A percentile compares a stretch with the other conserved stretches of the same genome.
These are phyloP conservation scores for Gallinago nigripennis DNA, from an alignment of 2,797 vertebrate species.

Conservation along the genomic window DNA sequence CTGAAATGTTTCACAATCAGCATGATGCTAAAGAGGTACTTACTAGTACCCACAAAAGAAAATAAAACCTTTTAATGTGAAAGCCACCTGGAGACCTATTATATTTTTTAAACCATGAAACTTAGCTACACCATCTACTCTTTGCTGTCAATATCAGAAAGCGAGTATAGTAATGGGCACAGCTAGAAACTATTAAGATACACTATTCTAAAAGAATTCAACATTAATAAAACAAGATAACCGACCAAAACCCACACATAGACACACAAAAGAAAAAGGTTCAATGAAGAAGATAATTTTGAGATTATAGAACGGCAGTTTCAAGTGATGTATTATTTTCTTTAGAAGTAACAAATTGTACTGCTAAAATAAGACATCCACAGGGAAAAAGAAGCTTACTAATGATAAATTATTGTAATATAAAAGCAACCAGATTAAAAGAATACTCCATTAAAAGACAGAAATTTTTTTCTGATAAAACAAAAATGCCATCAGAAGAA, in stretches of 20 bases:
- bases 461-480: neutral
- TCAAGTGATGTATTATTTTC: neutral
- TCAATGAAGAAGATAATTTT: neutral
- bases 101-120: neutral
- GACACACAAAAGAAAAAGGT: neutral
- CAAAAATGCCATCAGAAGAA: neutral
- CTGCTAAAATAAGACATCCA: neutral
- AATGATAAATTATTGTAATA: conserved; percentile 11
- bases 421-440: conserved; percentile 3
- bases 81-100: neutral
- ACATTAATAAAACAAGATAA: neutral
- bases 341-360: neutral
- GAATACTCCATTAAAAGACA: neutral
- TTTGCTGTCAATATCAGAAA: neutral
- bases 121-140: neutral
- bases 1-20: neutral
- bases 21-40: neutral
- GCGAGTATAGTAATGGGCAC: neutral
- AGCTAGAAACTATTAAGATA: neutral
- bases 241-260: neutral
- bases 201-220: neutral
- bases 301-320: neutral
- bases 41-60: neutral
- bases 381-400: neutral
- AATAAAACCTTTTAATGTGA: neutral